A percentile compares a stretch with the other conserved stretches of the same genome.
Evolutionary conservation across 2,113 vertebrate genomes (phyloP).

Genomic region (Thryonomys swinderianus): DNA sequence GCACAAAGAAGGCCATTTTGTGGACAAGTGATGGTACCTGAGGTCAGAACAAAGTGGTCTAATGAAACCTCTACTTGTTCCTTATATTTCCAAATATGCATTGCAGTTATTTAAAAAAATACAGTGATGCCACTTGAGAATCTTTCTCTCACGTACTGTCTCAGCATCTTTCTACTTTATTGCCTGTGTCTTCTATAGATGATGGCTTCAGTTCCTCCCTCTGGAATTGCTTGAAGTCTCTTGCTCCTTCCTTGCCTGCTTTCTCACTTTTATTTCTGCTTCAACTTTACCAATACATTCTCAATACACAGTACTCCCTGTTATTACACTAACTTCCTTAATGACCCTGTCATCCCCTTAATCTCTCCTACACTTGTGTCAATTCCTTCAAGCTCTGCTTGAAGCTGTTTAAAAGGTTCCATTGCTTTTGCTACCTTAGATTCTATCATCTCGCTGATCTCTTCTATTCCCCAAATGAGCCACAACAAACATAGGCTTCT

Average conservation of each 20-base stretch:
- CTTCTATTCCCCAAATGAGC: not conserved
- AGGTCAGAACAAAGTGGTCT: not conserved
- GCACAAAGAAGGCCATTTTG: not conserved
- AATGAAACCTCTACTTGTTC: not conserved
- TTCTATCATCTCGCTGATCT: too few species aligned
- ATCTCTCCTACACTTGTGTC: not conserved
- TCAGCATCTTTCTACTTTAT: not conserved
- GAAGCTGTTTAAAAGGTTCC: too few species aligned
- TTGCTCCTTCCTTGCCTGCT: not conserved
- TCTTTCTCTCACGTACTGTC: not conserved
- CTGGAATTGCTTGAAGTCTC: not conserved
- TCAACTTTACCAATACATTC: not conserved
- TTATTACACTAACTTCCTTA: not conserved
- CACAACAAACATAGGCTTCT: not conserved
- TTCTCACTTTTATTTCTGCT: not conserved
- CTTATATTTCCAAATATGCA: not conserved
- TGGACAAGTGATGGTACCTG: not conserved
- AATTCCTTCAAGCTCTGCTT: too few species aligned
- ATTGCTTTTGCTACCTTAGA: too few species aligned
- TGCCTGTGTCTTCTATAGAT: not conserved
- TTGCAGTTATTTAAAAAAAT: constrained; percentile 14
- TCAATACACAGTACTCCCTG: not conserved
- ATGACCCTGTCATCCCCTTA: not conserved
- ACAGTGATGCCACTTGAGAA: not conserved
- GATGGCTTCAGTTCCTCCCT: not conserved